These are phyloP conservation scores for Sympetrum striolatum DNA, from an alignment of 2,888 invertebrate genomes.

Conservation along the genomic window DNA sequence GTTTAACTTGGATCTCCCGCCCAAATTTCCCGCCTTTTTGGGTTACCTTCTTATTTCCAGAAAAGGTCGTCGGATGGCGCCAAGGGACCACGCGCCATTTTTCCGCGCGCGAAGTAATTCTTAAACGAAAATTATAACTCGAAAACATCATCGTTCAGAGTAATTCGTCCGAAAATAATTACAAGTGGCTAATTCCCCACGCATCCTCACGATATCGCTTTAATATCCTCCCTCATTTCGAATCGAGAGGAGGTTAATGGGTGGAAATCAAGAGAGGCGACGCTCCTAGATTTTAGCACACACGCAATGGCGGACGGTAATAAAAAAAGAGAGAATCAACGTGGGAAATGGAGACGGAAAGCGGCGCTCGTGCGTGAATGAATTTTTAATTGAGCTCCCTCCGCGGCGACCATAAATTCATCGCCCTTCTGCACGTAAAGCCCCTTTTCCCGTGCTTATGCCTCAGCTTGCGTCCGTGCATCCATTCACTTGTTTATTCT, in stretches of 20 bases:
- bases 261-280: not conserved
- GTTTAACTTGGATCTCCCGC: too few species aligned
- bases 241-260: not conserved
- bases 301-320: not conserved
- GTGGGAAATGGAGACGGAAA: not conserved
- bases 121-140: too few species aligned
- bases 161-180: too few species aligned
- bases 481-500: not conserved
- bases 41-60: too few species aligned
- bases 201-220: not conserved
- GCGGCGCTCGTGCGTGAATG: constrained; percentile 25
- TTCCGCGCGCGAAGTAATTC: too few species aligned
- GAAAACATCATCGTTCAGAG: too few species aligned
- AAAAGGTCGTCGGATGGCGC: too few species aligned
- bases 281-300: not conserved
- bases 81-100: too few species aligned
- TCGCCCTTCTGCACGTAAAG: not conserved
- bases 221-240: not conserved
- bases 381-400: constrained; percentile 33
- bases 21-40: too few species aligned
- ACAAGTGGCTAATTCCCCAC: not conserved
- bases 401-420: constrained; percentile 9
- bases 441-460: not conserved
- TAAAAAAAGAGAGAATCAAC: not conserved
- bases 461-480: not conserved